Evolutionary conservation across 1,140 invertebrate genomes (phyloP).

Genomic region (Trissolcus basalis): DNA sequence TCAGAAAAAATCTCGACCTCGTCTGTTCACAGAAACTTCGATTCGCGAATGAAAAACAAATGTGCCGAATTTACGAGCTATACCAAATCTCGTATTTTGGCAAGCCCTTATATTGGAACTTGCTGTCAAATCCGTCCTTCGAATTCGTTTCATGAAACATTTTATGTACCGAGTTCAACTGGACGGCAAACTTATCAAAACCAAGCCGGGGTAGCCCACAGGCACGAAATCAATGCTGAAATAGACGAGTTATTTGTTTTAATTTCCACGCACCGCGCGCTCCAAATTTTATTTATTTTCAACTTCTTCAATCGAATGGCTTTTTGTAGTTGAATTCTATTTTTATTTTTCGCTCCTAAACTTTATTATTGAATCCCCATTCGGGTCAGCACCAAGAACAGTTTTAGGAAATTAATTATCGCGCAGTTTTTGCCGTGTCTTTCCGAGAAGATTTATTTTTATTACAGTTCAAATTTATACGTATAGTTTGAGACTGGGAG

Average conservation of each 20-base stretch:
- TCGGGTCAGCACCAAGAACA: background rate
- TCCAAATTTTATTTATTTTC: too few relatives aligned
- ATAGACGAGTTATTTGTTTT: background rate
- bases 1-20: background rate
- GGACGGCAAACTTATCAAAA: too few relatives aligned
- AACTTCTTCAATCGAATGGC: background rate
- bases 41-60: constrained; percentile 25
- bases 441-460: background rate
- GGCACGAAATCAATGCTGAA: constrained; percentile 4
- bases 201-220: constrained; percentile 5
- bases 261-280: too few relatives aligned
- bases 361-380: too few relatives aligned
- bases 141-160: constrained; percentile 1
- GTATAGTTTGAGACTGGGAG: background rate
- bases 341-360: too few relatives aligned
- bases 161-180: constrained; percentile 22
- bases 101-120: constrained; percentile 24
- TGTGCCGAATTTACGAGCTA: constrained; percentile 34
- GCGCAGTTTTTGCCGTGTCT: background rate
- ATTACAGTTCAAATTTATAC: background rate
- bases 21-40: constrained; percentile 16
- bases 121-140: constrained; percentile 33
- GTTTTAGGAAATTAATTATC: background rate
- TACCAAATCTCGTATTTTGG: too few relatives aligned
- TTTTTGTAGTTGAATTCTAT: background rate